Conservation (phyloP, 2,888 invertebrate species). For the Aporophyla nigra region DNA sequence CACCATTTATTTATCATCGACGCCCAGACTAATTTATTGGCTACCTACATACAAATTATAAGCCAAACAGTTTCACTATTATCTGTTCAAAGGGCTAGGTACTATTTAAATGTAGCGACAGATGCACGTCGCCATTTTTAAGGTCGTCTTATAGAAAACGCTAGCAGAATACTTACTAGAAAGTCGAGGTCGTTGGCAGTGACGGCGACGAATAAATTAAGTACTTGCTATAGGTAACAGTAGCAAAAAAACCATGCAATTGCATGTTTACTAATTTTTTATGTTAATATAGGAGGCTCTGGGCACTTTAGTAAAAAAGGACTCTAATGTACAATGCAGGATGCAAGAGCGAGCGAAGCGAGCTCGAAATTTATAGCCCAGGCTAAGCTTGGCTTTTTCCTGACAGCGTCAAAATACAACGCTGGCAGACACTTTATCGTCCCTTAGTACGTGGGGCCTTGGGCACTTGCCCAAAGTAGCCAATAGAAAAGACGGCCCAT, state of each 20-base stretch:
- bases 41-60: neutral
- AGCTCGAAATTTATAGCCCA: neutral
- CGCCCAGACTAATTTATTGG: neutral
- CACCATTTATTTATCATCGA: neutral
- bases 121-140: conserved; percentile 3
- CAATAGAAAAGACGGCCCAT: neutral
- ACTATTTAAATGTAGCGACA: neutral
- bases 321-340: neutral
- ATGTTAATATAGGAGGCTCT: neutral
- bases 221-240: conserved; percentile 29
- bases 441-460: neutral
- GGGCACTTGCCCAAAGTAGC: neutral
- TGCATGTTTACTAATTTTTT: neutral
- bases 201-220: conserved; percentile 46
- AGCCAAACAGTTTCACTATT: neutral
- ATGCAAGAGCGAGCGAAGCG: no score
- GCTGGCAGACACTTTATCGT: neutral
- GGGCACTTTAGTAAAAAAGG: neutral
- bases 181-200: conserved; percentile 48
- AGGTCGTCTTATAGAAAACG: conserved; percentile 34
- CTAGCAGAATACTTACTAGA: conserved; percentile 42
- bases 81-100: neutral
- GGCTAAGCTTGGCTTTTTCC: neutral
- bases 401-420: neutral
- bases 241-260: conserved; percentile 23